These are phyloP conservation scores for Hypomecis atomaria DNA, from an alignment of 2,888 invertebrate species.

Conservation along the genomic window DNA sequence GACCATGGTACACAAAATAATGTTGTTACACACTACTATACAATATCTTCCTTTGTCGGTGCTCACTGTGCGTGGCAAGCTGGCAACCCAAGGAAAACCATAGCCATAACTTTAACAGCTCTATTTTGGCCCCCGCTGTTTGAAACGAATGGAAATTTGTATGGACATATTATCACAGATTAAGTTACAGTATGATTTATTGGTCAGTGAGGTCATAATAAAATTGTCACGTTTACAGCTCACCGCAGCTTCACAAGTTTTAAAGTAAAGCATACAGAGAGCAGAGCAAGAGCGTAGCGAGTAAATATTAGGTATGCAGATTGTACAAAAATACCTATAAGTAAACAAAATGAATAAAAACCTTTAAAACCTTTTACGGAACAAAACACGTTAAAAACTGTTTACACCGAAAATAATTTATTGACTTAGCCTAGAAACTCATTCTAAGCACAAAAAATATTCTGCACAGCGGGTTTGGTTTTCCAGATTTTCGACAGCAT, in stretches of 20 bases:
- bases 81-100: slow-evolving; percentile 32
- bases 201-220: slow-evolving; percentile 4
- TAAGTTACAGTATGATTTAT: slow-evolving; percentile 1
- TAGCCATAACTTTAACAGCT: slow-evolving; percentile 15
- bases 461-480: too few species aligned
- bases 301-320: too few species aligned
- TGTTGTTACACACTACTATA: slow-evolving; percentile 15
- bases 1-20: slow-evolving; percentile 27
- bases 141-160: background rate
- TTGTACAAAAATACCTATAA: too few species aligned
- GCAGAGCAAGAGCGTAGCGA: background rate
- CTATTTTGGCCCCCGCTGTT: slow-evolving; percentile 12
- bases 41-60: slow-evolving; percentile 37
- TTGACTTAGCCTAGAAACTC: too few species aligned
- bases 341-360: too few species aligned
- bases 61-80: slow-evolving; percentile 32
- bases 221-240: slow-evolving; percentile 8
- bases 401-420: too few species aligned
- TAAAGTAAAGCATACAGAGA: slow-evolving; percentile 1
- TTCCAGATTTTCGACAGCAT: too few species aligned
- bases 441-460: too few species aligned
- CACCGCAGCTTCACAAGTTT: background rate
- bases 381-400: too few species aligned
- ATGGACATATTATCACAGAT: background rate
- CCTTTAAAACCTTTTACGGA: too few species aligned